phyloP scores from a whole-genome alignment of 2,113 vertebrate species.

The Fregata magnificens region DNA sequence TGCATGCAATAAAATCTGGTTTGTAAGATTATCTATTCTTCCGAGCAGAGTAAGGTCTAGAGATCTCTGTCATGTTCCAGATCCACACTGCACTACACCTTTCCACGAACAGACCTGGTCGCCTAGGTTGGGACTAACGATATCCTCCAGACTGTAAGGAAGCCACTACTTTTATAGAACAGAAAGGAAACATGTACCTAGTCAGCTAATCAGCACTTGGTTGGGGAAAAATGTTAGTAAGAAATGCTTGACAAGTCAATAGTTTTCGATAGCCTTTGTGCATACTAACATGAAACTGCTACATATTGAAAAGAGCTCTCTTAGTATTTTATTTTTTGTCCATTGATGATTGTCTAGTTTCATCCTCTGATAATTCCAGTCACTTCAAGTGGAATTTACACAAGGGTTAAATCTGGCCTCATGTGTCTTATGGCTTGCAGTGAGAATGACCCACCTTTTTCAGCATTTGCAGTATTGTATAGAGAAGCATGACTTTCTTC shows the following conservation, averaged over 20 bases:
- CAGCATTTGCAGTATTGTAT: conserved; percentile 68
- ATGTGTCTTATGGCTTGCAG: conserved; percentile 21
- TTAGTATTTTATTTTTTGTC: not conserved
- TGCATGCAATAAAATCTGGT: not conserved
- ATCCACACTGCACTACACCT: not conserved
- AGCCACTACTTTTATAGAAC: not conserved
- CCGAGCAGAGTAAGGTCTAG: not conserved
- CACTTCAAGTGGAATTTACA: not conserved
- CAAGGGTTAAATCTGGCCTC: not conserved
- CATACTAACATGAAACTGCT: not conserved
- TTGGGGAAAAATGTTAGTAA: not conserved
- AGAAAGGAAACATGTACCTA: not conserved
- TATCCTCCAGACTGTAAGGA: not conserved
- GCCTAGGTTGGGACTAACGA: not conserved
- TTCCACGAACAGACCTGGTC: not conserved
- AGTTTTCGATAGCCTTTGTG: not conserved
- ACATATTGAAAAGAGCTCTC: not conserved
- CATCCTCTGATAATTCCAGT: not conserved
- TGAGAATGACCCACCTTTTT: conserved; percentile 69
- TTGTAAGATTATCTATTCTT: not conserved
- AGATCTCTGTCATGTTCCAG: not conserved
- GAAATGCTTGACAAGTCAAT: not conserved
- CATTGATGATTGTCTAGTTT: not conserved
- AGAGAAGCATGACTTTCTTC: conserved; percentile 64
- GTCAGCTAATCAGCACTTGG: not conserved